Base-by-base conservation (phyloP, 2,113 vertebrate genomes). In the Rhinoderma darwinii region DNA sequence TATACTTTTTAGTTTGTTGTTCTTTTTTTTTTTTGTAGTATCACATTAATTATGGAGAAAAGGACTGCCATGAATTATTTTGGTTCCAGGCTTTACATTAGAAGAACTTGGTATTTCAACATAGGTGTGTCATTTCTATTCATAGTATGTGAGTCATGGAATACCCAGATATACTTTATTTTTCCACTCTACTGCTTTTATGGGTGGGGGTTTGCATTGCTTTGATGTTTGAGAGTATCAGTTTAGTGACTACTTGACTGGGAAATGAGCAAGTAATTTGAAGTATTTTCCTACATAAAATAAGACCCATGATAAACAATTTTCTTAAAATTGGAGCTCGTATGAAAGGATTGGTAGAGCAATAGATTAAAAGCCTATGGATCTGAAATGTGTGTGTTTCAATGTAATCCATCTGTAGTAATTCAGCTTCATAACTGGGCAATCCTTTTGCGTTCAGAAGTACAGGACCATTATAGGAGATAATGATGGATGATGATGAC, bases 401-500 rank as follows among this genome's bases (percentile, higher is more conserved):
- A 7, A 22, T 37, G 66, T 70, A 70, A 70, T 70, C 66, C 37
- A 72, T 72, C 68, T 72, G 68, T 72, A 41, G 35, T 41, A 41
- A 41, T 35, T 72, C 35, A 39, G 20, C 68, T 20, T 37, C 37
- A 72, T 39, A 72, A 15, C 30, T 70, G 66, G 32, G 66, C 66
- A 37, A 70, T 70, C 66, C 66, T 37, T 41, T 3, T 39, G 68
- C 37, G 39, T 72, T 14, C 14, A 22, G 68, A 25, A 17, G 18
- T 35, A 68, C 63, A 68, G 37, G 68, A 25, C 68, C 68, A 72
- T 72, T 72, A 72, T 25, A 41, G 35, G 35, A 41, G 68, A 35
- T 72, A 72, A 39, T 72, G 35, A 72, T 72, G 68, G 68, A 72
- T 72, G 68, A 72, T 72, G 68, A 72, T 41, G 37, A 41, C 68